Evolutionary conservation across 2,797 vertebrate species (phyloP).

Genomic region (Manis javanica): DNA sequence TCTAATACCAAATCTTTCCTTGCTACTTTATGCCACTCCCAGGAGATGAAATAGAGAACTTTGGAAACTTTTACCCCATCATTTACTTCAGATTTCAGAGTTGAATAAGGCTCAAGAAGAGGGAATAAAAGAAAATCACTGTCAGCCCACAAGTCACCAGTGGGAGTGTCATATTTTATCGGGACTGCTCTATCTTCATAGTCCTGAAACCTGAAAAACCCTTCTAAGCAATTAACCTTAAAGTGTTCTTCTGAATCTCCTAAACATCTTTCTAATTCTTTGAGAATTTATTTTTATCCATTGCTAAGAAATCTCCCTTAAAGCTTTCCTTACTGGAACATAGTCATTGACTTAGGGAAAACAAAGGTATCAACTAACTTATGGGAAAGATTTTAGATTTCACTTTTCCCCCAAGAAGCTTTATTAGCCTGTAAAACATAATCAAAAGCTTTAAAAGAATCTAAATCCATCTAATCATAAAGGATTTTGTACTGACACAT

Average conservation of each 20-base stretch:
- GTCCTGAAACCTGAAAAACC: not conserved
- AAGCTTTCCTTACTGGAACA: slow-evolving; percentile 56
- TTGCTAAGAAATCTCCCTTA: slow-evolving; percentile 46
- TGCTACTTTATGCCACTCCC: not conserved
- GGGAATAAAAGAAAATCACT: not conserved
- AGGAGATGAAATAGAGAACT: slow-evolving; percentile 34
- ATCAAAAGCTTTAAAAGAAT: slow-evolving; percentile 47
- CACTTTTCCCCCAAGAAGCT: slow-evolving; percentile 48
- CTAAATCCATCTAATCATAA: slow-evolving; percentile 60
- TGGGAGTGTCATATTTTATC: not conserved
- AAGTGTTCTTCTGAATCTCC: slow-evolving; percentile 2
- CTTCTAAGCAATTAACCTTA: slow-evolving; percentile 1
- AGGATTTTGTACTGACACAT: slow-evolving; percentile 61
- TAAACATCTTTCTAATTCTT: slow-evolving; percentile 56
- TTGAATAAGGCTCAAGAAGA: not conserved
- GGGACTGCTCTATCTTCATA: not conserved
- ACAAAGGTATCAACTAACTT: slow-evolving; percentile 69
- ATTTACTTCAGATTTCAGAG: not conserved
- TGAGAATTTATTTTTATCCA: slow-evolving; percentile 41
- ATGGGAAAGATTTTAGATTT: slow-evolving; percentile 57
- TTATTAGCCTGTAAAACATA: slow-evolving; percentile 50
- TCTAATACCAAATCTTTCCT: not conserved
- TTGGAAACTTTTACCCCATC: not conserved
- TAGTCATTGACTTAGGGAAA: slow-evolving; percentile 34
- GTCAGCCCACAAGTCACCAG: not conserved